A percentile compares a stretch with the other conserved stretches of the same genome.
Evolutionary conservation across 1,140 invertebrate genomes (phyloP).

Genomic region (Sipha flava): DNA sequence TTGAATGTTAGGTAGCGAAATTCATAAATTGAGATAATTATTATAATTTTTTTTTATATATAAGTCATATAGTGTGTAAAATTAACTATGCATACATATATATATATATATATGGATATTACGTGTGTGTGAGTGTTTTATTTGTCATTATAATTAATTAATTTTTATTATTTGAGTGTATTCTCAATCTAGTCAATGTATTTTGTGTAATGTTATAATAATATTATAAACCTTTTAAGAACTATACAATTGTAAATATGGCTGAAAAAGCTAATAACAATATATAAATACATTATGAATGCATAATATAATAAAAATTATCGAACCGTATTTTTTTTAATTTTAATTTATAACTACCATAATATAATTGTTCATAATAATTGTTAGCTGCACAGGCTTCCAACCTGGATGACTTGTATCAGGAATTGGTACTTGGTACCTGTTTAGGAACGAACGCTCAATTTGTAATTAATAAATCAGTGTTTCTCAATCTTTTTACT

Average conservation of each 20-base stretch:
- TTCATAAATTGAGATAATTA: too few species aligned
- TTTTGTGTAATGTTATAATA: background rate
- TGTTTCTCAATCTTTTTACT: too few species aligned
- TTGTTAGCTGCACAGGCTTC: too few species aligned
- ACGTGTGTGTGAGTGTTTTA: background rate
- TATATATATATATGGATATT: too few species aligned
- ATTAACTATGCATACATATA: background rate
- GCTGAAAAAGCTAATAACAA: background rate
- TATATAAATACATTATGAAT: background rate
- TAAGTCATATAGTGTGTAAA: background rate
- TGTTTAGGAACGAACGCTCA: too few species aligned
- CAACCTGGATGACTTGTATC: too few species aligned
- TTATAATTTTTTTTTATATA: background rate
- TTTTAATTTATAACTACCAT: too few species aligned
- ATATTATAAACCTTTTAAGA: background rate
- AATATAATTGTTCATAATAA: too few species aligned
- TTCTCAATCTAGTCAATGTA: constrained; percentile 26
- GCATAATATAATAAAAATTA: background rate
- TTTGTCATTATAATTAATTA: background rate
- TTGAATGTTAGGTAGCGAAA: too few species aligned
- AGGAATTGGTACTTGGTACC: too few species aligned
- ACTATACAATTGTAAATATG: constrained; percentile 12
- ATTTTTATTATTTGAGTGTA: background rate
- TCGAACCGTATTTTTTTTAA: too few species aligned
- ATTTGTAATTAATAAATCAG: too few species aligned